phyloP scores from a whole-genome alignment of 2,888 invertebrate species.

The Nephrotoma guestfalica region DNA sequence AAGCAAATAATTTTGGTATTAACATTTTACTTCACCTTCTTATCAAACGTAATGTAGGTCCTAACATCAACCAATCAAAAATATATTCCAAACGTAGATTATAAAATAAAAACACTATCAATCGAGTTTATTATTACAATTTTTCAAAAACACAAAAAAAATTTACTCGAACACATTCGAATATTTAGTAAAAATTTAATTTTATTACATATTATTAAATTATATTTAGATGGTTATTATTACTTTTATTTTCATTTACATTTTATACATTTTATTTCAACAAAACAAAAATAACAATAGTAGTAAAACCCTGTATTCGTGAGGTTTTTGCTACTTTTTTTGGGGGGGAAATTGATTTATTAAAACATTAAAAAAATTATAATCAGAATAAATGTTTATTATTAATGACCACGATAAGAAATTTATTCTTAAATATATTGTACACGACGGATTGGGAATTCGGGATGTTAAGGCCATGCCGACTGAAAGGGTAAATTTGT shows the following conservation, averaged over 20 bases:
- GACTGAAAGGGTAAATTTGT: not conserved
- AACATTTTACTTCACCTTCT: too few relatives aligned
- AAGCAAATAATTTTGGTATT: too few relatives aligned
- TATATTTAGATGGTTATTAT: not conserved
- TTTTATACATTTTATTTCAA: too few relatives aligned
- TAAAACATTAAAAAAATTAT: not conserved
- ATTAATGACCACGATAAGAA: not conserved
- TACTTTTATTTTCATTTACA: not conserved
- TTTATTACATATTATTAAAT: not conserved
- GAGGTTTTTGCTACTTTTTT: not conserved
- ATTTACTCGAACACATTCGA: not conserved
- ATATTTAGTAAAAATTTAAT: not conserved
- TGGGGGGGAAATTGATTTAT: not conserved
- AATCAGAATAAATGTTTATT: not conserved
- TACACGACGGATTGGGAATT: not conserved
- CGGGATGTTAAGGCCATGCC: not conserved
- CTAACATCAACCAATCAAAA: not conserved
- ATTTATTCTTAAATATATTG: not conserved
- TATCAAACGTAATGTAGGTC: too few relatives aligned
- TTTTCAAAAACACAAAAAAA: not conserved
- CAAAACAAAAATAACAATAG: not conserved
- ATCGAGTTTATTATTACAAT: not conserved
- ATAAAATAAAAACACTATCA: not conserved
- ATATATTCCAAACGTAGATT: not conserved
- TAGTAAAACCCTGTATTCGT: not conserved